phyloP scores from a whole-genome alignment of 2,888 invertebrate genomes.

The Drosophila putrida region DNA sequence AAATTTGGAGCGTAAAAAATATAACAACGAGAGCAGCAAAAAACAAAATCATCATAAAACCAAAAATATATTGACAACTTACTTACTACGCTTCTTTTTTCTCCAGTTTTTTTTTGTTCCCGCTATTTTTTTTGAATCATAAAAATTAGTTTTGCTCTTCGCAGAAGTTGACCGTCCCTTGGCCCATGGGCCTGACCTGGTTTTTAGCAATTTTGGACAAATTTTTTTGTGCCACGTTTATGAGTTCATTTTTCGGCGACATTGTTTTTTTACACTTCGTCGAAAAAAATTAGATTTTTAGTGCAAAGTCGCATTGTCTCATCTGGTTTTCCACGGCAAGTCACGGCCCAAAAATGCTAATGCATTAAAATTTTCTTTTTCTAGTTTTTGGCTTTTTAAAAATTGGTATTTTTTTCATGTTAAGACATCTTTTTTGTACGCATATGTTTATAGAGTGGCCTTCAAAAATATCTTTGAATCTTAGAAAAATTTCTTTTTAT shows the following conservation, averaged over 20 bases:
- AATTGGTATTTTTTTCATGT: constrained; percentile 38
- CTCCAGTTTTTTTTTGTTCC: background rate
- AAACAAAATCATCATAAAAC: constrained; percentile 68
- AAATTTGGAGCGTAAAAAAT: constrained; percentile 83
- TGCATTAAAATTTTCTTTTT: constrained; percentile 1
- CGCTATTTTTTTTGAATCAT: constrained; percentile 50
- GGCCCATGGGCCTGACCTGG: constrained; percentile 57
- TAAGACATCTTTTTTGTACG: constrained; percentile 40
- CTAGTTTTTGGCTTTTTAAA: constrained; percentile 45
- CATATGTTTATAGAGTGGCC: constrained; percentile 23
- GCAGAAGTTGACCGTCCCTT: constrained; percentile 59
- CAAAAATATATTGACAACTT: constrained; percentile 59
- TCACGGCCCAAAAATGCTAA: constrained; percentile 37
- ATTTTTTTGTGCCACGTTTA: constrained; percentile 39
- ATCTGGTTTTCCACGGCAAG: constrained; percentile 6
- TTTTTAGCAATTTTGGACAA: constrained; percentile 71
- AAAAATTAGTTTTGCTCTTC: constrained; percentile 61
- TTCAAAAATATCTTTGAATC: constrained; percentile 28
- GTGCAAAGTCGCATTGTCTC: constrained; percentile 59
- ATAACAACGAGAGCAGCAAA: constrained; percentile 75
- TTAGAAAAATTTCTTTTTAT: background rate
- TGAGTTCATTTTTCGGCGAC: constrained; percentile 22
- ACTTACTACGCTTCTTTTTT: constrained; percentile 33
- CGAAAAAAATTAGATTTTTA: constrained; percentile 81
- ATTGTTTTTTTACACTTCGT: constrained; percentile 62